phyloP scores from a whole-genome alignment of 2,888 invertebrate species.

The Melieria crassipennis region DNA sequence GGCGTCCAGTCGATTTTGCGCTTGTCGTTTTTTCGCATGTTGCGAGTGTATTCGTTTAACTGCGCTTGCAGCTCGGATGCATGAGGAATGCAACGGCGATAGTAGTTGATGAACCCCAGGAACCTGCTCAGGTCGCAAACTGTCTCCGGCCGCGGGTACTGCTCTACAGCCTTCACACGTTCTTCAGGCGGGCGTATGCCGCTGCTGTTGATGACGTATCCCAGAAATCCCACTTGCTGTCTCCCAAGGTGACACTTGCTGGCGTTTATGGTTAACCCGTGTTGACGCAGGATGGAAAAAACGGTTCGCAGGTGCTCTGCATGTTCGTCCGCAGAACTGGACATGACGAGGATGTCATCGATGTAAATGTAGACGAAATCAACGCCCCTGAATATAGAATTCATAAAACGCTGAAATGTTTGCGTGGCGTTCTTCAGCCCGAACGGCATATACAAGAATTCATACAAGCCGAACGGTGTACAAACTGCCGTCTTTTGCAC shows the following conservation, averaged over 20 bases:
- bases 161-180: too few species aligned
- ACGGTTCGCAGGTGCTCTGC: too few species aligned
- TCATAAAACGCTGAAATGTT: constrained; percentile 47
- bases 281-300: too few species aligned
- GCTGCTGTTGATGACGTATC: constrained; percentile 10
- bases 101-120: constrained; percentile 7
- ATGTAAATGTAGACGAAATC: constrained; percentile 49
- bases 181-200: constrained; percentile 2
- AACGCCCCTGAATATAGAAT: constrained; percentile 44
- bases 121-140: constrained; percentile 2
- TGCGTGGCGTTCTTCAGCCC: background rate
- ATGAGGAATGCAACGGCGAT: constrained; percentile 19
- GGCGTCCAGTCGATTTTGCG: constrained; percentile 4
- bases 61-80: constrained; percentile 12
- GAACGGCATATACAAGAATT: background rate
- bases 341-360: constrained; percentile 51
- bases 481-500: background rate
- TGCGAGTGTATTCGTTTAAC: constrained; percentile 2
- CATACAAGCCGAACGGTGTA: constrained; percentile 3
- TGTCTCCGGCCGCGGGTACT: too few species aligned
- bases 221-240: constrained; percentile 2
- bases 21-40: constrained; percentile 1
- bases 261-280: too few species aligned
- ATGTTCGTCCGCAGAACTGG: constrained; percentile 3
- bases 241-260: constrained; percentile 4